phyloP scores from a whole-genome alignment of 1,140 invertebrate genomes.

The Pseudomyrmex pallidus region DNA sequence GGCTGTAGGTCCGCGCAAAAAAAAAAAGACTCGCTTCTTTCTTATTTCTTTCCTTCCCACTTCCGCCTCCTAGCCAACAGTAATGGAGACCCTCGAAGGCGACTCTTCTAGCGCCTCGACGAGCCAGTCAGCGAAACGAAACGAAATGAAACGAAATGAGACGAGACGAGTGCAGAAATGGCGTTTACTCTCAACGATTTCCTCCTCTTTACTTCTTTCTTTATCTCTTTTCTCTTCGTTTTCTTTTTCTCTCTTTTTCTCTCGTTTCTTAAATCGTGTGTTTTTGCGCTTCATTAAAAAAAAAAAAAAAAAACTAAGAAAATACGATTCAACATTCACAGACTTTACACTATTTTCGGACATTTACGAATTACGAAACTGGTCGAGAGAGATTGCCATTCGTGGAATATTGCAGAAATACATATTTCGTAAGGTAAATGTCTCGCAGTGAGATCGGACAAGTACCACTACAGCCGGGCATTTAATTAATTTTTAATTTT shows the following conservation, averaged over 20 bases:
- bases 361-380: constrained; percentile 2
- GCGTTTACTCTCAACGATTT: constrained; percentile 67
- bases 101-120: constrained; percentile 77
- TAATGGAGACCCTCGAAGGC: constrained; percentile 81
- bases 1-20: constrained; percentile 13
- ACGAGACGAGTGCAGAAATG: constrained; percentile 66
- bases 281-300: constrained; percentile 25
- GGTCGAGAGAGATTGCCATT: too few species aligned
- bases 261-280: neutral
- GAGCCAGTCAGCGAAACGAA: constrained; percentile 73
- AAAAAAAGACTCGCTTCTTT: constrained; percentile 43
- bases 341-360: neutral
- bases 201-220: constrained; percentile 38
- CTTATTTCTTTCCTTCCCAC: constrained; percentile 41
- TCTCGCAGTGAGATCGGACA: too few species aligned
- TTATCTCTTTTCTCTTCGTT: constrained; percentile 18
- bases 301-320: constrained; percentile 70
- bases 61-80: constrained; percentile 74
- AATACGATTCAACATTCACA: constrained; percentile 67
- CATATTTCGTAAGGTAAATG: too few species aligned
- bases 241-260: constrained; percentile 37
- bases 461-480: too few species aligned
- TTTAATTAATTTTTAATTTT: too few species aligned
- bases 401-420: too few species aligned
- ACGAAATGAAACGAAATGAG: constrained; percentile 77